phyloP scores from a whole-genome alignment of 2,888 invertebrate genomes.

The Xestia c-nigrum region DNA sequence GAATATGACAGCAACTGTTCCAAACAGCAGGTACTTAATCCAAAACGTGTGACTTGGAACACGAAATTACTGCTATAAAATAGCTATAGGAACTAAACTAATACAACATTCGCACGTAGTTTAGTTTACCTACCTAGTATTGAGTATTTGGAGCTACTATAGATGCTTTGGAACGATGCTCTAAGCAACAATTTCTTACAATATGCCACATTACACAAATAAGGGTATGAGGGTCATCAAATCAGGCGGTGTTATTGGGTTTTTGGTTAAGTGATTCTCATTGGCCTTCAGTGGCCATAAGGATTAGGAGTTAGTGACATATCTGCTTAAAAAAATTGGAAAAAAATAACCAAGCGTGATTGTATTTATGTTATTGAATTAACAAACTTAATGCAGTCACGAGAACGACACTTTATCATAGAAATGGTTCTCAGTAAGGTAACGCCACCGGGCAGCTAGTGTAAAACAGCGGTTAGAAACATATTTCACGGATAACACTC shows the following conservation, averaged over 20 bases:
- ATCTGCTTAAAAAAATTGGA: neutral
- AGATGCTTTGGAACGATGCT: too few species aligned
- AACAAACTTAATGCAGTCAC: slow-evolving; percentile 5
- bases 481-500: slow-evolving; percentile 69
- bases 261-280: neutral
- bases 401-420: neutral
- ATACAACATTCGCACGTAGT: too few species aligned
- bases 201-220: too few species aligned
- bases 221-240: too few species aligned
- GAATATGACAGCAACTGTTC: neutral
- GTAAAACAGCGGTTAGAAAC: slow-evolving; percentile 50
- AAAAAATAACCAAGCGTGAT: neutral
- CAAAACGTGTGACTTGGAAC: too few species aligned
- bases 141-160: too few species aligned
- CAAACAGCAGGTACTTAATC: neutral
- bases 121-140: too few species aligned
- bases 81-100: too few species aligned
- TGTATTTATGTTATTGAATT: neutral
- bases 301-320: neutral
- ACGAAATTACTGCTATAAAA: too few species aligned
- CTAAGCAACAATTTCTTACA: too few species aligned
- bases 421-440: slow-evolving; percentile 14
- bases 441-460: slow-evolving; percentile 14
- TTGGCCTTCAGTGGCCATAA: too few species aligned
- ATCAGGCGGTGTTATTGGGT: neutral